Conservation (phyloP, 1,140 invertebrate genomes). For the Acyrthosiphon pisum region DNA sequence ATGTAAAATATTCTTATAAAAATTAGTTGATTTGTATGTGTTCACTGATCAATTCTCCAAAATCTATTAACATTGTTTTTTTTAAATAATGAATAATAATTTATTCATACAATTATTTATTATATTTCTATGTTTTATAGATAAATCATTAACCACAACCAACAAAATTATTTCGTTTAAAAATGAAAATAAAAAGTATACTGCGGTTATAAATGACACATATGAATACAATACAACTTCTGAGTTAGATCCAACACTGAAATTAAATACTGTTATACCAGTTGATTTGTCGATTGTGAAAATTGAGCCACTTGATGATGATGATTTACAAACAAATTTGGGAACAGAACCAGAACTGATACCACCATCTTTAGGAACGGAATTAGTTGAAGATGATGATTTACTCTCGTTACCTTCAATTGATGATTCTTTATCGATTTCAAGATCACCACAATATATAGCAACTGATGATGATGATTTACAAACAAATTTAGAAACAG, state of each 20-base stretch:
- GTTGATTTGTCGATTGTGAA: not conserved
- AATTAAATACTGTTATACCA: not conserved
- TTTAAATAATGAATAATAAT: not conserved
- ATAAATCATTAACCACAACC: not conserved
- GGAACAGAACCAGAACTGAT: no score
- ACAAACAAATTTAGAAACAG: no score
- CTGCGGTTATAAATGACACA: not conserved
- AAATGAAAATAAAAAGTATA: not conserved
- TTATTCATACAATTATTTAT: not conserved
- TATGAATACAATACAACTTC: not conserved
- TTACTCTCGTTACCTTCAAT: not conserved
- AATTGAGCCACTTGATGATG: not conserved
- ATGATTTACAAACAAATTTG: not conserved
- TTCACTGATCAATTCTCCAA: not conserved
- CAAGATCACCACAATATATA: no score
- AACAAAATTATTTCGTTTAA: not conserved
- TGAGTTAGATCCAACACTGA: not conserved
- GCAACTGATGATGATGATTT: no score
- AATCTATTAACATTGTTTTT: not conserved
- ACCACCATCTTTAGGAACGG: no score
- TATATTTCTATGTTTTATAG: not conserved
- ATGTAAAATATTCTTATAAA: not conserved
- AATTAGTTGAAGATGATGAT: not conserved
- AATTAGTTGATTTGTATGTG: not conserved
- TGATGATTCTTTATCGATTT: no score